phyloP scores from a whole-genome alignment of 2,797 vertebrate genomes.

The Selene dorsalis region DNA sequence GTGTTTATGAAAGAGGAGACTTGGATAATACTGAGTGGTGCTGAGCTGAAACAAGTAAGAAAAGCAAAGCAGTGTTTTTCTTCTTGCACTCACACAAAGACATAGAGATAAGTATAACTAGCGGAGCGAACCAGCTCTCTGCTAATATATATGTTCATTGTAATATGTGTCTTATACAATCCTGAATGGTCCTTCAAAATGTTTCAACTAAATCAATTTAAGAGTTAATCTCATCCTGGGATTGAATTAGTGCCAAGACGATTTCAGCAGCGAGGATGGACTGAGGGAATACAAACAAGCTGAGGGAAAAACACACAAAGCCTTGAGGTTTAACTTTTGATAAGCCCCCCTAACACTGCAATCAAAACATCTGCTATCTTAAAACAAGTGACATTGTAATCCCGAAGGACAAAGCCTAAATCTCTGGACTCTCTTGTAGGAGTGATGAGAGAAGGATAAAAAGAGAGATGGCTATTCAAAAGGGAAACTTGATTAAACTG shows the following conservation, averaged over 20 bases:
- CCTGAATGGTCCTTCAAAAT: constrained; percentile 67
- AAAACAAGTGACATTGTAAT: constrained; percentile 90
- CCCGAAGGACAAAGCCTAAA: constrained; percentile 86
- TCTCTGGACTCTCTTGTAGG: constrained; percentile 75
- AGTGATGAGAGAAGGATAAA: constrained; percentile 79
- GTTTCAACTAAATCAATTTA: constrained; percentile 70
- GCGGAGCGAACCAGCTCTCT: constrained; percentile 57
- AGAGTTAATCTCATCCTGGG: constrained; percentile 79
- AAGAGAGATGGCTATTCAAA: constrained; percentile 85
- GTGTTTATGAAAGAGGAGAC: constrained; percentile 49
- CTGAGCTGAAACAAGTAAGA: constrained; percentile 31
- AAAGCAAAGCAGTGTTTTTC: constrained; percentile 32
- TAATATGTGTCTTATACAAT: constrained; percentile 67
- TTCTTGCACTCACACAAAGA: constrained; percentile 24
- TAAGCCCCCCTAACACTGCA: constrained; percentile 82
- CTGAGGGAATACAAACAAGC: constrained; percentile 73
- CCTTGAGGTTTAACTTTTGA: constrained; percentile 85
- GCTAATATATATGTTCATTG: constrained; percentile 74
- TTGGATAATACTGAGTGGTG: constrained; percentile 45
- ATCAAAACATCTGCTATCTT: constrained; percentile 88
- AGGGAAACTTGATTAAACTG: constrained; percentile 84
- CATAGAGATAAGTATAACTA: constrained; percentile 47
- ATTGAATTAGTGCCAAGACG: constrained; percentile 81
- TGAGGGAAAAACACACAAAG: constrained; percentile 76
- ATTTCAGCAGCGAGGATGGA: constrained; percentile 76